phyloP scores from a whole-genome alignment of 2,797 vertebrate species.

The Myiotriccus ornatus region DNA sequence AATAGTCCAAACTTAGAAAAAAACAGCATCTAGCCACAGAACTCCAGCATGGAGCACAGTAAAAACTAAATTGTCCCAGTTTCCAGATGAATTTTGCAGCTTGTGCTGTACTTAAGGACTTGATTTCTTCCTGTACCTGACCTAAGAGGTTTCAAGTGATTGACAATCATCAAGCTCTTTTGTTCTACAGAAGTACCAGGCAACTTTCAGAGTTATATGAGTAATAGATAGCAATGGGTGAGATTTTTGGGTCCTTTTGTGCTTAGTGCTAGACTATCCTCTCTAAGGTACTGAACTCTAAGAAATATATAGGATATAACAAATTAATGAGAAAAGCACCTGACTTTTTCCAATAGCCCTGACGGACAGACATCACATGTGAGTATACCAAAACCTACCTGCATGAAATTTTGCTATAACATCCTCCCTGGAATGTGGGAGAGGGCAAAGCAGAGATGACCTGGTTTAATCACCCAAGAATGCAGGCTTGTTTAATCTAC shows the following conservation, averaged over 20 bases:
- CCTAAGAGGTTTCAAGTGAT: not conserved
- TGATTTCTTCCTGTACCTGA: not conserved
- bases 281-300: not conserved
- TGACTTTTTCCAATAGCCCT: not conserved
- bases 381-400: not conserved
- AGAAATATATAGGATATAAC: not conserved
- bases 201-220: not conserved
- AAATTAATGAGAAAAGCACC: not conserved
- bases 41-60: not conserved
- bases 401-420: not conserved
- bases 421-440: not conserved
- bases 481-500: not conserved
- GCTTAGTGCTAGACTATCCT: not conserved
- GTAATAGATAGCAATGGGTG: fast-evolving
- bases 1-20: not conserved
- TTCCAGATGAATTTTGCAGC: not conserved
- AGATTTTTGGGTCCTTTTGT: not conserved
- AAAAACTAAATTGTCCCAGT: not conserved
- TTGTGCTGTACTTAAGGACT: not conserved
- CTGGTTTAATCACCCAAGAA: not conserved
- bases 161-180: not conserved
- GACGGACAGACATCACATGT: not conserved
- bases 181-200: not conserved
- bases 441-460: not conserved
- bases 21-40: not conserved